phyloP scores from a whole-genome alignment of 2,888 invertebrate genomes.

The Plebejus melissa region DNA sequence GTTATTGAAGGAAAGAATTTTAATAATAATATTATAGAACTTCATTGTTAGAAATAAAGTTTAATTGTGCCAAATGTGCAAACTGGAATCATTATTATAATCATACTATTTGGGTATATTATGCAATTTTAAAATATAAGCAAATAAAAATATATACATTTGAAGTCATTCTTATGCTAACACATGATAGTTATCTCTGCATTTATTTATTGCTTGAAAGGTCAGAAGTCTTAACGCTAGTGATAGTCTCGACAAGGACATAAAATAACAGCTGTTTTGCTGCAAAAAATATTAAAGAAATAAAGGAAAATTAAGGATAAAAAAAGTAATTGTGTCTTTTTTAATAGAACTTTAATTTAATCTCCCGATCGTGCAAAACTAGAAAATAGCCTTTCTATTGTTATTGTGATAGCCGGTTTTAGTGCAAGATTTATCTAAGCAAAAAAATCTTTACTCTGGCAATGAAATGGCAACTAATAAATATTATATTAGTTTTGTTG shows the following conservation, averaged over 20 bases:
- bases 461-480: neutral
- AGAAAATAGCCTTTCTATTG: too few species aligned
- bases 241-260: neutral
- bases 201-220: neutral
- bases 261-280: neutral
- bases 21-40: neutral
- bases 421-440: too few species aligned
- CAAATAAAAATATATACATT: neutral
- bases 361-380: too few species aligned
- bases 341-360: too few species aligned
- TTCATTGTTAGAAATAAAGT: neutral
- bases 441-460: too few species aligned
- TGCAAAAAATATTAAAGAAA: neutral
- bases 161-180: neutral
- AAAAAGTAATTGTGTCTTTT: too few species aligned
- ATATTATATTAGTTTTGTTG: neutral
- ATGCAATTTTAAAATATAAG: too few species aligned
- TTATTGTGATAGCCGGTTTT: too few species aligned
- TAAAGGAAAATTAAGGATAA: too few species aligned
- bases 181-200: neutral
- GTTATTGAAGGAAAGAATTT: neutral
- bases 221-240: neutral
- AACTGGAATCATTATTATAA: neutral
- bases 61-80: neutral
- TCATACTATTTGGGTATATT: too few species aligned